These are phyloP conservation scores for Tortricodes alternella DNA, from an alignment of 2,888 invertebrate species.

Conservation along the genomic window DNA sequence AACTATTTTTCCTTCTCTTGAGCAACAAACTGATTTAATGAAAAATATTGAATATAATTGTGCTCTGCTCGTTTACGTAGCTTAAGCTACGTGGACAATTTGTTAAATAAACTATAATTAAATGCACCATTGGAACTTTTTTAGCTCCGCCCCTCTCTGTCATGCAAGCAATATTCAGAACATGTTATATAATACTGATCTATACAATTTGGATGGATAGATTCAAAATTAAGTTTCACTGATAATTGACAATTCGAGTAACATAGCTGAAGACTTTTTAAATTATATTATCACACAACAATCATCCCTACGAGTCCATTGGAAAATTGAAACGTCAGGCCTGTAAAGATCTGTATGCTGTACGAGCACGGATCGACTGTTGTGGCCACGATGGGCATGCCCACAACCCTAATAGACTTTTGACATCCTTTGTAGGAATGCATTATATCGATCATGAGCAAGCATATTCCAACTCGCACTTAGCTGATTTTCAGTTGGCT, in stretches of 20 bases:
- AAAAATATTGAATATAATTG: constrained; percentile 67
- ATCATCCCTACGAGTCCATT: neutral
- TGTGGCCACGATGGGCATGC: too few relatives aligned
- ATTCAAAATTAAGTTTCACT: constrained; percentile 37
- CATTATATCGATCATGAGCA: too few relatives aligned
- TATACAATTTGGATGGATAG: constrained; percentile 53
- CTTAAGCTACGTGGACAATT: constrained; percentile 77
- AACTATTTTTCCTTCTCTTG: constrained; percentile 59
- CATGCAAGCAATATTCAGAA: constrained; percentile 69
- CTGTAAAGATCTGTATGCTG: constrained; percentile 13
- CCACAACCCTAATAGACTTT: too few relatives aligned
- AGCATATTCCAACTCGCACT: too few relatives aligned
- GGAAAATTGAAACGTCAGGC: neutral
- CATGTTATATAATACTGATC: constrained; percentile 63
- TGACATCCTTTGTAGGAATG: too few relatives aligned
- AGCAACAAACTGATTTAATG: constrained; percentile 69
- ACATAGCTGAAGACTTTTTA: constrained; percentile 34
- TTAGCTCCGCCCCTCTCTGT: constrained; percentile 51
- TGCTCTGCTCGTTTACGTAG: constrained; percentile 68
- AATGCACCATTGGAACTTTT: constrained; percentile 76
- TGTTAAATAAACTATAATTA: constrained; percentile 77
- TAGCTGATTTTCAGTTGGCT: too few relatives aligned
- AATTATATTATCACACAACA: constrained; percentile 74
- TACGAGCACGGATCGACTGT: too few relatives aligned
- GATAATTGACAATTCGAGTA: constrained; percentile 39